Evolutionary conservation across 2,888 invertebrate genomes (phyloP).

Genomic region (Rosalia funebris): DNA sequence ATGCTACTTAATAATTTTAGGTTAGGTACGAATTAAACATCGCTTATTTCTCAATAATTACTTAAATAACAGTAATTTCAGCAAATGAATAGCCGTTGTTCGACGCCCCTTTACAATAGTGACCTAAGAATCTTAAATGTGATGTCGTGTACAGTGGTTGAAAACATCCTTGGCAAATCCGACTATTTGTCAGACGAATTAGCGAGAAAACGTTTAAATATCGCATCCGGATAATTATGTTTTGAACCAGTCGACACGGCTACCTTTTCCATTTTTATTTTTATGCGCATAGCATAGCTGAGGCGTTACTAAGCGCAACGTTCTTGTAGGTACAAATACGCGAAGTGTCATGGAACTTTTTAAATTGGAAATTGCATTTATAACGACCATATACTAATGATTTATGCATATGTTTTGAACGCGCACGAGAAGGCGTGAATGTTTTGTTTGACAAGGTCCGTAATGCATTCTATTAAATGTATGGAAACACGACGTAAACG

Average conservation of each 20-base stretch:
- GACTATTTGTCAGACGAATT: too few species aligned
- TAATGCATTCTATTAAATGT: not conserved
- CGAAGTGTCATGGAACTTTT: not conserved
- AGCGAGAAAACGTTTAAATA: too few species aligned
- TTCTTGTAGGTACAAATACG: not conserved
- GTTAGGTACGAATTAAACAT: constrained; percentile 4
- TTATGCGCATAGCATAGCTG: not conserved
- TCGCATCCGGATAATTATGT: too few species aligned
- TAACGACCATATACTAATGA: not conserved
- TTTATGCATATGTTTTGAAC: constrained; percentile 9
- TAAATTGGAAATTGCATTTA: constrained; percentile 9
- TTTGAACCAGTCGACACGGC: too few species aligned
- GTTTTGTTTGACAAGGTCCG: not conserved
- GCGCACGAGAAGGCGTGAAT: not conserved
- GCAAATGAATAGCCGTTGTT: not conserved
- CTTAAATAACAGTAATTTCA: constrained; percentile 8
- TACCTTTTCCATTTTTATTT: too few species aligned
- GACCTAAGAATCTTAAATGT: too few species aligned
- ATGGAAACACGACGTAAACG: not conserved
- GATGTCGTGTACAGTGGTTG: too few species aligned
- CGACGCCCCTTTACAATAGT: too few species aligned
- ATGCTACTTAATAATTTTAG: constrained; percentile 5
- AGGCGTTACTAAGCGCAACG: not conserved
- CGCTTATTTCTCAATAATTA: not conserved
- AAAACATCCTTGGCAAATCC: too few species aligned